phyloP scores from a whole-genome alignment of 2,113 vertebrate genomes.

The Mormoops blainvillei region DNA sequence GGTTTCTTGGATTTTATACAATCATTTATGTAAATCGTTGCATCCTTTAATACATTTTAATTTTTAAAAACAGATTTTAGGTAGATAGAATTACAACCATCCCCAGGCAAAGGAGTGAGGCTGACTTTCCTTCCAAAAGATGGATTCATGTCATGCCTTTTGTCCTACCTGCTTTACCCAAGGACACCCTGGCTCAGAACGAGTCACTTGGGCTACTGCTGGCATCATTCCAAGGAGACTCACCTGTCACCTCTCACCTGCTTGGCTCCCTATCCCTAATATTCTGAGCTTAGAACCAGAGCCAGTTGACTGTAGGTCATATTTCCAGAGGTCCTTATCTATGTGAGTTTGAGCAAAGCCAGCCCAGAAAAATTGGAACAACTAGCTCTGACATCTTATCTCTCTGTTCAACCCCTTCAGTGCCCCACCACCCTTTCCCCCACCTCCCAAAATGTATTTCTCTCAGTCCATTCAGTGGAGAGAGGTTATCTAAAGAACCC shows the following conservation, averaged over 20 bases:
- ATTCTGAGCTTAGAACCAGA: slow-evolving; percentile 13
- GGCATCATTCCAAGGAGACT: neutral
- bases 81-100: neutral
- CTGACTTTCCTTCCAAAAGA: neutral
- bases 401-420: neutral
- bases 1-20: neutral
- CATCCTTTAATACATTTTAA: slow-evolving; percentile 2
- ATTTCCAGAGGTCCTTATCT: neutral
- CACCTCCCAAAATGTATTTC: neutral
- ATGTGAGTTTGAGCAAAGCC: neutral
- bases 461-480: neutral
- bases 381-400: neutral
- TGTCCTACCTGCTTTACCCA: neutral
- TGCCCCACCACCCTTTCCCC: neutral
- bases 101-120: neutral
- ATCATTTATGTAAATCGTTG: neutral
- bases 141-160: neutral
- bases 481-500: neutral
- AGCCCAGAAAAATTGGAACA: neutral
- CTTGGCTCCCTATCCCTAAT: neutral
- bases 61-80: neutral
- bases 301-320: neutral
- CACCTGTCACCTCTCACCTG: slow-evolving; percentile 3
- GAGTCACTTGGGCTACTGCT: neutral
- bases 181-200: neutral